These are phyloP conservation scores for Rallus crepitans DNA, from an alignment of 2,797 vertebrate species.

Conservation along the genomic window DNA sequence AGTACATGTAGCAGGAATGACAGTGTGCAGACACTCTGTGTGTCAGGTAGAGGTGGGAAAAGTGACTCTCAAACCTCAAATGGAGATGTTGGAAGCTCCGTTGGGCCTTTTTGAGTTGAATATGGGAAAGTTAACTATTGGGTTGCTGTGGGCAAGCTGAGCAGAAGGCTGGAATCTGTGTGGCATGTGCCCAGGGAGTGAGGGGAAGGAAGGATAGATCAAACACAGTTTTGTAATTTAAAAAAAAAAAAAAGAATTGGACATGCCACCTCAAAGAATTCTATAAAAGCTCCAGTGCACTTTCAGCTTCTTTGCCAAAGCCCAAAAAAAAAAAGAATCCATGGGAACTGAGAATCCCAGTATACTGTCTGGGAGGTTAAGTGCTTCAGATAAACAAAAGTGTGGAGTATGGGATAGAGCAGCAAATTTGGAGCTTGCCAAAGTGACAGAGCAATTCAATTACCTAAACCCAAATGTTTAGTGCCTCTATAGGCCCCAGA, in stretches of 20 bases:
- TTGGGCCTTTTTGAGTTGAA: not conserved
- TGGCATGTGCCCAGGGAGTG: not conserved
- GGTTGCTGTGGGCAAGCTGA: not conserved
- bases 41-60: not conserved
- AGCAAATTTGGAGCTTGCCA: not conserved
- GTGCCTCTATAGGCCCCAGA: not conserved
- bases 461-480: not conserved
- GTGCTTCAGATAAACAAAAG: not conserved
- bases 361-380: rapidly evolving
- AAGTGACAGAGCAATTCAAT: not conserved
- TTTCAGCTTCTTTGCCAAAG: not conserved
- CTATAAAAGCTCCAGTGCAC: not conserved
- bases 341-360: not conserved
- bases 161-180: not conserved
- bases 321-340: not conserved
- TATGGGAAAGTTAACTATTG: not conserved
- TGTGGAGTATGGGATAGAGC: not conserved
- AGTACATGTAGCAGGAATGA: rapidly evolving
- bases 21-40: rapidly evolving
- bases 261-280: not conserved
- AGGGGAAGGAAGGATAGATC: not conserved
- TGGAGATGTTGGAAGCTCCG: not conserved
- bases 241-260: not conserved
- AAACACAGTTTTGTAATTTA: not conserved
- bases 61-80: not conserved